Base-by-base conservation (phyloP, 2,797 vertebrate species). In the Poecilia wingei region DNA sequence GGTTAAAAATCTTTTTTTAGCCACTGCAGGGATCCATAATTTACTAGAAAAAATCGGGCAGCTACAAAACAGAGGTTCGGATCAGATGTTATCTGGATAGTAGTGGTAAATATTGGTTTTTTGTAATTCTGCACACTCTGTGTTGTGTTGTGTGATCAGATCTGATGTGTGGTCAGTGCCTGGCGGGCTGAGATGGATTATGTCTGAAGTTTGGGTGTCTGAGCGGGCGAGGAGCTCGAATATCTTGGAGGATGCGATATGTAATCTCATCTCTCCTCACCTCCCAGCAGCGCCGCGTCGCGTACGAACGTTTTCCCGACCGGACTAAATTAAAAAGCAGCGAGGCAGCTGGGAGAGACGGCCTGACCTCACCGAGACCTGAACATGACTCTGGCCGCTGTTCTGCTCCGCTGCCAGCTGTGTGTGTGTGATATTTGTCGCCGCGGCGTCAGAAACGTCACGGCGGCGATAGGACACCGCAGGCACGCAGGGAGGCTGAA, bases 371-470 rank as follows among this genome's bases (percentile, higher is more conserved):
- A 20, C 64, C 12, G 77, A 73, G 85, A 90, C 88, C 87, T 59
- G 82, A 89, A 89, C 90, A 87, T 61, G 86, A 91, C 83, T 91
- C 88, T 81, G 84, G 20, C 74, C 82, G 79, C 80, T 84, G 86
- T 87, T 87, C 76, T 86, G 90, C 86, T 76, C 77, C 3, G 59
- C 80, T 87, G 86, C 84, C 88, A 88, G 88, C 85, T 68, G 36
- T 89, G 81, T 79, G 87, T 88, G 85, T 85, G 90, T 86, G 91
- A 93, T 93, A 94, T 93, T 92, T 91, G 85, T 84, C 92, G 78
- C 89, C 3, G 66, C 20, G 78, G 83, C 51, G 91, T 85, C 84
- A 95, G 91, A 93, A 94, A 89, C 88, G 77, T 88, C 93, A 94
- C 84, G 25, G 68, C 55, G 74, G 84, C 72, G 89, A 92, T 82